Conservation (phyloP, 1,140 invertebrate genomes). For the Leucophenga varia region DNA sequence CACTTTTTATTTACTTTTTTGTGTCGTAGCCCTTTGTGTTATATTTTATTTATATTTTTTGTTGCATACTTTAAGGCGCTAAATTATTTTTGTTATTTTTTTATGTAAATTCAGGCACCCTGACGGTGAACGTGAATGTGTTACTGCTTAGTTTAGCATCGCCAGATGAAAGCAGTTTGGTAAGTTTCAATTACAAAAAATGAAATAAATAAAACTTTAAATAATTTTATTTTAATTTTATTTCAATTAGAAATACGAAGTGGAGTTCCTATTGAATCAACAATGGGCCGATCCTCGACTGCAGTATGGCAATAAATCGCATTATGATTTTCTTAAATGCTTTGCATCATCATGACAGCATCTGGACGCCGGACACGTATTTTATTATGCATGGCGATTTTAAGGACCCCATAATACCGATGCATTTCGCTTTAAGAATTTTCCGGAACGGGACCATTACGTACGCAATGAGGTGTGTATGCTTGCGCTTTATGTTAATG, state of each 20-base stretch:
- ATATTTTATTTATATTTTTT: too few species aligned
- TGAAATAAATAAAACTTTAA: background rate
- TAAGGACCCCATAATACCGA: slow-evolving; percentile 86
- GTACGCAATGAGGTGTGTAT: slow-evolving; percentile 81
- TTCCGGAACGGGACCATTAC: slow-evolving; percentile 89
- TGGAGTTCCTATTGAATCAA: slow-evolving; percentile 87
- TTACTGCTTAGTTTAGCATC: slow-evolving; percentile 88
- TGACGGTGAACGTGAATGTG: slow-evolving; percentile 90
- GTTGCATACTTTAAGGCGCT: too few species aligned
- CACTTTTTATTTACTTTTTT: slow-evolving; percentile 7
- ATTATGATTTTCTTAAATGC: slow-evolving; percentile 86
- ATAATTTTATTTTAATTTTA: background rate
- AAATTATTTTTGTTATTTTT: too few species aligned
- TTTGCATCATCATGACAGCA: slow-evolving; percentile 84
- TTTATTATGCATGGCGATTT: slow-evolving; percentile 95
- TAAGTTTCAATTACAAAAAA: slow-evolving; percentile 64
- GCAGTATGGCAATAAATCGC: slow-evolving; percentile 79
- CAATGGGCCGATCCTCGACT: slow-evolving; percentile 88
- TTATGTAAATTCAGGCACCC: slow-evolving; percentile 73
- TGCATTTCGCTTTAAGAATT: slow-evolving; percentile 87
- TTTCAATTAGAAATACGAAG: slow-evolving; percentile 85
- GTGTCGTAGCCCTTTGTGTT: too few species aligned
- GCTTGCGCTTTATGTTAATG: background rate
- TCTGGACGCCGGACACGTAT: slow-evolving; percentile 92
- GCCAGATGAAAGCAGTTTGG: slow-evolving; percentile 92